Evolutionary conservation across 1,140 invertebrate genomes (phyloP).

Genomic region (Formica exsecta): DNA sequence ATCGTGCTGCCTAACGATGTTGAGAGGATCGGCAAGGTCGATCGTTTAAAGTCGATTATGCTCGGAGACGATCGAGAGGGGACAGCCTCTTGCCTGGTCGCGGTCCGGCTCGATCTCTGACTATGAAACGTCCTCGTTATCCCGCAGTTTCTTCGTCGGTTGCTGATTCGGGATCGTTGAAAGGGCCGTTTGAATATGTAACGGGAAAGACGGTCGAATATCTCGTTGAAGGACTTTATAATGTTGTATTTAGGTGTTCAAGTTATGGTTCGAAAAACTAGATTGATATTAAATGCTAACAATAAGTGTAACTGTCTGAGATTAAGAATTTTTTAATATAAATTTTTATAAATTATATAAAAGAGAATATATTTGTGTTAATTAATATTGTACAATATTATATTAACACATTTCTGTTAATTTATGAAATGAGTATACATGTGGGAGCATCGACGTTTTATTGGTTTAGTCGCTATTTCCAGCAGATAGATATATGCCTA

Average conservation of each 20-base stretch:
- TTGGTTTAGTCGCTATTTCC: slow-evolving; percentile 21
- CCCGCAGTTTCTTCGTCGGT: slow-evolving; percentile 47
- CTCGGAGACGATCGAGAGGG: slow-evolving; percentile 56
- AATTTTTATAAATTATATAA: not conserved
- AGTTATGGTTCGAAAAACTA: not conserved
- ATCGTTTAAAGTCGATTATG: slow-evolving; percentile 77
- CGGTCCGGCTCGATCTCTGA: slow-evolving; percentile 63
- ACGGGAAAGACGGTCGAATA: slow-evolving; percentile 24
- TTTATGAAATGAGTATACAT: slow-evolving; percentile 2
- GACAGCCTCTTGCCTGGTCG: slow-evolving; percentile 47
- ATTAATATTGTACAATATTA: too few species aligned
- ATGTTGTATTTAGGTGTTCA: not conserved
- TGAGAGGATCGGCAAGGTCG: slow-evolving; percentile 69
- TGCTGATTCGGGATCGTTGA: slow-evolving; percentile 52
- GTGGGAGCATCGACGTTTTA: not conserved
- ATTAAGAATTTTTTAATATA: not conserved
- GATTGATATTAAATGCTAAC: not conserved
- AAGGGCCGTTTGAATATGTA: slow-evolving; percentile 70
- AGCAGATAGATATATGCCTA: slow-evolving; percentile 11
- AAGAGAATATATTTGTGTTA: not conserved
- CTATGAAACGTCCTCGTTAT: slow-evolving; percentile 73
- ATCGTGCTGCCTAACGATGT: slow-evolving; percentile 70
- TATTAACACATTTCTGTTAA: not conserved
- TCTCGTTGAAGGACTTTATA: slow-evolving; percentile 7
- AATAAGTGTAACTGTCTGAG: not conserved